Evolutionary conservation across 2,888 invertebrate species (phyloP).

Genomic region (Thecophora atra): DNA sequence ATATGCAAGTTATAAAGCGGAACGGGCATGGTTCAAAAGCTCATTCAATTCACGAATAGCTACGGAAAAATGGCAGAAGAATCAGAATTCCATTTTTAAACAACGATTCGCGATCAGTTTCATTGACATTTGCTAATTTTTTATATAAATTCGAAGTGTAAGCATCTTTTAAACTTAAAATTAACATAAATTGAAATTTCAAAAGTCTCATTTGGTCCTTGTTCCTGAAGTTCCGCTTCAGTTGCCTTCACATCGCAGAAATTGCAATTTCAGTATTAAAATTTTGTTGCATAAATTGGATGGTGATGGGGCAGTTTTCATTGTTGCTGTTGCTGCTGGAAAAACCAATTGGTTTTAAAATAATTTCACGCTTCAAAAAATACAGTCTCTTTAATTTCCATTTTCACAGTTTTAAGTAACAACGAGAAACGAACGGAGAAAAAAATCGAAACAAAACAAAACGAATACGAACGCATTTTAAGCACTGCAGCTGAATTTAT

Average conservation of each 20-base stretch:
- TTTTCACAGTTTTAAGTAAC: constrained; percentile 31
- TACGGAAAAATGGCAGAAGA: no score
- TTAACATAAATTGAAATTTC: no score
- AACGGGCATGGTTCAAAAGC: no score
- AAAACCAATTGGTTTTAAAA: constrained; percentile 10
- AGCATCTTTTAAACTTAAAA: no score
- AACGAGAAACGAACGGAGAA: constrained; percentile 27
- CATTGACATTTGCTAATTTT: no score
- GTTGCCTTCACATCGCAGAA: neutral
- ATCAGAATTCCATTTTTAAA: no score
- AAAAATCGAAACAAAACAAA: constrained; percentile 7
- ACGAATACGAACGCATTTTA: constrained; percentile 18
- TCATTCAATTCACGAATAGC: no score
- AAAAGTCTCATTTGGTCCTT: no score
- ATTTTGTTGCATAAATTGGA: constrained; percentile 5
- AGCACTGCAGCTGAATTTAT: constrained; percentile 30
- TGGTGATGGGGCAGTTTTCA: neutral
- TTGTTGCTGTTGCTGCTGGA: neutral
- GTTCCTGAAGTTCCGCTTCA: neutral
- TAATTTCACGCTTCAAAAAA: constrained; percentile 34
- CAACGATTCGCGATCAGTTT: no score
- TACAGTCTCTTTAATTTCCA: constrained; percentile 30
- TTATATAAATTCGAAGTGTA: no score
- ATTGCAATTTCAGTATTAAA: neutral
- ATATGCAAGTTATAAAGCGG: no score